Evolutionary conservation across 2,113 vertebrate genomes (phyloP).

Genomic region (Sterna hirundo): DNA sequence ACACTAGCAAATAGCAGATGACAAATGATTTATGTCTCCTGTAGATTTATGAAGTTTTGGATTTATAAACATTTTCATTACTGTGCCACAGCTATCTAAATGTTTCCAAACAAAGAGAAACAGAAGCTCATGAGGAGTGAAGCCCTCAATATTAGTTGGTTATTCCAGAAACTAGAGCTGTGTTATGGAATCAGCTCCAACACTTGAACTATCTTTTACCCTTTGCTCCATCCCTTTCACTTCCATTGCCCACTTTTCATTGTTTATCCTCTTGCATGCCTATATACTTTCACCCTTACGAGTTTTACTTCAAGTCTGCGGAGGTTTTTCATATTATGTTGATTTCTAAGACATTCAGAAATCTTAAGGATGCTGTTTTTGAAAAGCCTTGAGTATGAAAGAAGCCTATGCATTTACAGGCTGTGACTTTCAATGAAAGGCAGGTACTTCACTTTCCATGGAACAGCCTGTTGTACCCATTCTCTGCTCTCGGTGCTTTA

Average conservation of each 20-base stretch:
- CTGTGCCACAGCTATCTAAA: neutral
- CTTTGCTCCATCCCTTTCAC: neutral
- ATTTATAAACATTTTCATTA: slow-evolving; percentile 26
- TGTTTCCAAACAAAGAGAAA: slow-evolving; percentile 28
- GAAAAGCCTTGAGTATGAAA: neutral
- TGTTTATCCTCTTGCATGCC: neutral
- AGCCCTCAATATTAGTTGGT: neutral
- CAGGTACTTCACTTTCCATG: neutral
- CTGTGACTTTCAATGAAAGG: neutral
- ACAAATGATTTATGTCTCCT: slow-evolving; percentile 26
- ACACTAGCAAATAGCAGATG: slow-evolving; percentile 32
- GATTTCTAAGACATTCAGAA: neutral
- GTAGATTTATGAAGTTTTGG: slow-evolving; percentile 2
- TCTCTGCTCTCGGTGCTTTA: neutral
- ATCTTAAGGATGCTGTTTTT: neutral
- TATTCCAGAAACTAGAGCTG: neutral
- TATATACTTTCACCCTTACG: neutral
- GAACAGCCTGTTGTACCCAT: neutral
- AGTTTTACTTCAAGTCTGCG: neutral
- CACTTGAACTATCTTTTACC: neutral
- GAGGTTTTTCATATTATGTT: neutral
- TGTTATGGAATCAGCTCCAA: neutral
- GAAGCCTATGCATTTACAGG: neutral
- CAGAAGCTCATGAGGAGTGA: neutral
- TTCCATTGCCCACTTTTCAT: neutral